Conservation (phyloP, 1,140 invertebrate species). For the Asbolus verrucosus region DNA sequence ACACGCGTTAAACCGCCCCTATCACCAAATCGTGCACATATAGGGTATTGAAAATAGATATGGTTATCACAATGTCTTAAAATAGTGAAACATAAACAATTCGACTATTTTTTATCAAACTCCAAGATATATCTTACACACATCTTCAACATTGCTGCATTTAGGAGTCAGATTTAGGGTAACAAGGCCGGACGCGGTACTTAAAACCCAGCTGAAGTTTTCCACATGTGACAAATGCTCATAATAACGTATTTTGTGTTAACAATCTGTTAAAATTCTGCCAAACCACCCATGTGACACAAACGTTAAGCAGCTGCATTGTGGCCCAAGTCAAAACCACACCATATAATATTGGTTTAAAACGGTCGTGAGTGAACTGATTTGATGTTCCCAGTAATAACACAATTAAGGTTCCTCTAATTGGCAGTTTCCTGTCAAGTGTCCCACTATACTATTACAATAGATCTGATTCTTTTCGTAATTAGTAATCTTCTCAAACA, state of each 20-base stretch:
- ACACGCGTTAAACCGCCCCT: constrained; percentile 58
- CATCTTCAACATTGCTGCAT: too few species aligned
- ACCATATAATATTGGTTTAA: constrained; percentile 14
- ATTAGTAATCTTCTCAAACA: constrained; percentile 42
- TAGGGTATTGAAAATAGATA: constrained; percentile 12
- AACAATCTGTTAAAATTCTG: constrained; percentile 56
- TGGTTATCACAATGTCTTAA: too few species aligned
- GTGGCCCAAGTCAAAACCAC: constrained; percentile 42
- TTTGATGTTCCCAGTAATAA: constrained; percentile 47
- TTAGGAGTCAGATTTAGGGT: too few species aligned
- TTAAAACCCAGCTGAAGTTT: constrained; percentile 29
- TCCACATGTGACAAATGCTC: constrained; percentile 49
- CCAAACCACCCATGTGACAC: constrained; percentile 54
- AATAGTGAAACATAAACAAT: too few species aligned
- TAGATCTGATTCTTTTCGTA: constrained; percentile 46
- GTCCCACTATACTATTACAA: constrained; percentile 43
- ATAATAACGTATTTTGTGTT: constrained; percentile 54
- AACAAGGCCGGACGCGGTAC: not conserved
- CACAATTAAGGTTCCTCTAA: constrained; percentile 53
- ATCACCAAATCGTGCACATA: constrained; percentile 33
- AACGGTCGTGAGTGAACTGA: constrained; percentile 43
- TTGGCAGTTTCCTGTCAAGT: constrained; percentile 58
- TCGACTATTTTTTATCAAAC: too few species aligned
- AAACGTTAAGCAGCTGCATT: constrained; percentile 49
- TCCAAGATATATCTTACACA: too few species aligned